A percentile compares a stretch with the other conserved stretches of the same genome.
These are phyloP conservation scores for human (Homo sapiens) DNA, from an alignment of 2,113 vertebrate genomes.

Conservation along the genomic window GRCh38 chr15:68712001-68712500, in stretches of 20 bases:
- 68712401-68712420: background rate
- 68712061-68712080: background rate
- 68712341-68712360: background rate
- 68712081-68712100: background rate
- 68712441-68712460: background rate
- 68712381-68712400: background rate
- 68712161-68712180: background rate
- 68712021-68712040: background rate
- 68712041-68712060: background rate
- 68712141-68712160: background rate
- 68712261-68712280: background rate
- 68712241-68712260: background rate
- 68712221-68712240: background rate
- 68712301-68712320: background rate
- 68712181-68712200: background rate
- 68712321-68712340: background rate
- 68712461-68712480: background rate
- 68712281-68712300: background rate
- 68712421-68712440: background rate
- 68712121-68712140: background rate
- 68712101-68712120: background rate
- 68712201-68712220: background rate
- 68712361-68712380: background rate
- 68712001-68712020: background rate
- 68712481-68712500: background rate